These are phyloP conservation scores for Poeciliopsis paucimaculata DNA, from an alignment of 2,797 vertebrate genomes.

Conservation along the genomic window DNA sequence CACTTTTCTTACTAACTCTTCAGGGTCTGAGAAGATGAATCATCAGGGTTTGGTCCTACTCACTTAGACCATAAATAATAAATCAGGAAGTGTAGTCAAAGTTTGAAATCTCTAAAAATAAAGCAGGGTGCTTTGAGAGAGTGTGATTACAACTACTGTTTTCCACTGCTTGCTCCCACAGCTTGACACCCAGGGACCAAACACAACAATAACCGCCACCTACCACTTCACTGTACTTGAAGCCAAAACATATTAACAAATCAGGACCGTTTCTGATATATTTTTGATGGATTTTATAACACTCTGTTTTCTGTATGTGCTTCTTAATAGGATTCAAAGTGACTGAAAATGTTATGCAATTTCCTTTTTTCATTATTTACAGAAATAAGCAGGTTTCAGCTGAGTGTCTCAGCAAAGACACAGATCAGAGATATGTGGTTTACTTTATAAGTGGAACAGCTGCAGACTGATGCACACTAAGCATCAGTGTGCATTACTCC, in stretches of 20 bases:
- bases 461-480: slow-evolving; percentile 12
- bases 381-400: slow-evolving; percentile 65
- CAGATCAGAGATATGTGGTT: slow-evolving; percentile 45
- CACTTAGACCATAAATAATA: background rate
- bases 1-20: slow-evolving; percentile 10
- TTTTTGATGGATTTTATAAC: slow-evolving; percentile 61
- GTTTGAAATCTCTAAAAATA: slow-evolving; percentile 4
- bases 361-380: slow-evolving; percentile 29
- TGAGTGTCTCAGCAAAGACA: slow-evolving; percentile 49
- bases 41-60: background rate
- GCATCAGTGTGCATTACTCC: slow-evolving; percentile 10
- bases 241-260: slow-evolving; percentile 35
- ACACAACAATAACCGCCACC: slow-evolving; percentile 34
- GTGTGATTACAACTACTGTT: slow-evolving; percentile 18
- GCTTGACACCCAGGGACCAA: slow-evolving; percentile 66
- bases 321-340: slow-evolving; percentile 26
- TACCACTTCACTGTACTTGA: slow-evolving; percentile 65
- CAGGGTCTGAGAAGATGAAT: slow-evolving; percentile 19
- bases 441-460: background rate
- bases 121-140: slow-evolving; percentile 34
- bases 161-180: slow-evolving; percentile 36
- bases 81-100: slow-evolving; percentile 6
- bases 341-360: slow-evolving; percentile 71
- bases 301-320: slow-evolving; percentile 41
- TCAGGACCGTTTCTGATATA: slow-evolving; percentile 24